Percentiles rank a stretch among this genome's conserved stretches.
Conservation (phyloP, 2,113 vertebrate species). For the Tenebrosternarchus preto region DNA sequence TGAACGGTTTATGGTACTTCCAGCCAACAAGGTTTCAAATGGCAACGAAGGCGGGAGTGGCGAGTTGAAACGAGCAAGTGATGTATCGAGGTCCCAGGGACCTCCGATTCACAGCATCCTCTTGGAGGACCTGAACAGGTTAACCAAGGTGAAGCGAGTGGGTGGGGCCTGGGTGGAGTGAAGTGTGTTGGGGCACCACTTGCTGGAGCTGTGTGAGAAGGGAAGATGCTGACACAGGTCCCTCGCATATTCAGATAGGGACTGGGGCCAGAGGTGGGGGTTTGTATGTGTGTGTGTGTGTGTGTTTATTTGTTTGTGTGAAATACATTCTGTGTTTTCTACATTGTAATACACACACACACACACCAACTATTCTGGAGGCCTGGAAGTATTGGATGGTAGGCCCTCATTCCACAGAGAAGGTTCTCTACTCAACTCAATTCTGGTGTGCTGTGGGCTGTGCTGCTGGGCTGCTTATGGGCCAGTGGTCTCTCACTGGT, state of each 20-base stretch:
- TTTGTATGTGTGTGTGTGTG: too few relatives aligned
- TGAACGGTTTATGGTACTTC: slow-evolving; percentile 13
- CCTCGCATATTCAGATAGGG: background rate
- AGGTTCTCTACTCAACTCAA: too few relatives aligned
- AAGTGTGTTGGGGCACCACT: background rate
- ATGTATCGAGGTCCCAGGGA: background rate
- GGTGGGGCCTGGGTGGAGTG: slow-evolving; percentile 57
- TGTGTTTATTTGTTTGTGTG: too few relatives aligned
- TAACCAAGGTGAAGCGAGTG: slow-evolving; percentile 35
- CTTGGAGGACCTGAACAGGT: slow-evolving; percentile 47
- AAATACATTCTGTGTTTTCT: too few relatives aligned
- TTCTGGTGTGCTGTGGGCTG: too few relatives aligned
- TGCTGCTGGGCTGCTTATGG: too few relatives aligned
- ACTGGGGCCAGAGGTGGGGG: too few relatives aligned
- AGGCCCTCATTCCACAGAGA: too few relatives aligned
- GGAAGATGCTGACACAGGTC: background rate
- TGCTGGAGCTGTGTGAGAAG: background rate
- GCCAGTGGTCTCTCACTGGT: too few relatives aligned
- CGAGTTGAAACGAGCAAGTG: background rate
- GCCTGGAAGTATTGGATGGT: too few relatives aligned
- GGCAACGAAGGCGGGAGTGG: background rate
- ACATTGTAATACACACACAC: too few relatives aligned
- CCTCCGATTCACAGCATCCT: slow-evolving; percentile 36
- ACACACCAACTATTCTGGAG: too few relatives aligned
- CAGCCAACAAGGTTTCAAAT: slow-evolving; percentile 54